Conservation (phyloP, 2,797 vertebrate species). For the Coccyzus lansbergi region DNA sequence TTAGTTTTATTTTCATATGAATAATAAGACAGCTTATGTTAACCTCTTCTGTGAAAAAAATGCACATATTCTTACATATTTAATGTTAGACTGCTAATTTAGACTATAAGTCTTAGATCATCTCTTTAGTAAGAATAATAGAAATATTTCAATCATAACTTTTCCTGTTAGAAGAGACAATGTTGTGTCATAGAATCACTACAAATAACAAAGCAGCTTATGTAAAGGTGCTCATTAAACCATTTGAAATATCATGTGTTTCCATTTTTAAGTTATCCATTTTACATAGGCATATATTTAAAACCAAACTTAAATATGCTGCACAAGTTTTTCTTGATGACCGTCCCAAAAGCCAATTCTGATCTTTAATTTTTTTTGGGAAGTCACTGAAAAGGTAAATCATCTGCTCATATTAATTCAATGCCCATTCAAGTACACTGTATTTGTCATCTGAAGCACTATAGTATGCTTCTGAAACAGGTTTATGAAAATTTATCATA, state of each 20-base stretch:
- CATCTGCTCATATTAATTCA: neutral
- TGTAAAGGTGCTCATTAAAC: neutral
- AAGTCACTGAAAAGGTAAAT: neutral
- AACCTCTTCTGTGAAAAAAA: constrained; percentile 9
- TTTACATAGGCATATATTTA: neutral
- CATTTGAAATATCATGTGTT: neutral
- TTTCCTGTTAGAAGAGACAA: neutral
- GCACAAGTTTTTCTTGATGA: neutral
- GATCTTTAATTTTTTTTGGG: neutral
- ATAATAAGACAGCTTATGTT: neutral
- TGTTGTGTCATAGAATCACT: neutral
- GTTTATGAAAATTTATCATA: neutral
- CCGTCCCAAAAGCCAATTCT: neutral
- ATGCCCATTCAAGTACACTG: neutral
- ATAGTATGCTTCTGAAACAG: neutral
- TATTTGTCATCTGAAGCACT: neutral
- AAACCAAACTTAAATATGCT: constrained; percentile 46
- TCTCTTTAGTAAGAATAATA: neutral
- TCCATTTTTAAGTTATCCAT: neutral
- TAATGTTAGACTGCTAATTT: neutral
- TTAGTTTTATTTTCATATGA: neutral
- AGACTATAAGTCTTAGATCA: neutral
- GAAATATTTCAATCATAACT: neutral
- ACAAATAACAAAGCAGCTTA: constrained; percentile 8
- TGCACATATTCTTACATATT: neutral